Evolutionary conservation across 2,113 vertebrate species (phyloP).

Genomic region (Protobothrops flavoviridis): DNA sequence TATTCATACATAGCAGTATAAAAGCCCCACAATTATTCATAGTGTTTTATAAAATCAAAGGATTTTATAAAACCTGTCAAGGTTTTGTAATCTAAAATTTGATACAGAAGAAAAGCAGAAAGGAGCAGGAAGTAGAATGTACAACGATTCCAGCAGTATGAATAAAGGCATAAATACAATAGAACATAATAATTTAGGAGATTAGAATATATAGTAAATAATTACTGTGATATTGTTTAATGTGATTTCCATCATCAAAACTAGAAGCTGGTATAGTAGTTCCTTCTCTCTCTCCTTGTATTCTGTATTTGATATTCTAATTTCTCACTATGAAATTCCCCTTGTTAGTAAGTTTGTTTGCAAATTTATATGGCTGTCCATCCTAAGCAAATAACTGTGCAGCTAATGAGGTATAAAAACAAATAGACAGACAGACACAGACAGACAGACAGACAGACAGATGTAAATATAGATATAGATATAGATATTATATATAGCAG

Average conservation of each 20-base stretch:
- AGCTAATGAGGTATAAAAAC: not conserved
- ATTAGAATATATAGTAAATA: not conserved
- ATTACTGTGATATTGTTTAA: not conserved
- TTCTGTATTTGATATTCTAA: not conserved
- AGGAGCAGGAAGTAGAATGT: not conserved
- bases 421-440: not conserved
- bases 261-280: not conserved
- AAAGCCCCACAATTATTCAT: not conserved
- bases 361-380: not conserved
- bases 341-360: not conserved
- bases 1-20: not conserved
- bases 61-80: not conserved
- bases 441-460: rapidly evolving
- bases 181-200: not conserved
- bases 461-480: no score
- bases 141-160: not conserved
- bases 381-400: not conserved
- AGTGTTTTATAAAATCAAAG: not conserved
- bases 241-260: constrained; percentile 1
- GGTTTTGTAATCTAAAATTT: not conserved
- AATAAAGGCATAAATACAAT: not conserved
- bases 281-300: not conserved
- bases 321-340: not conserved
- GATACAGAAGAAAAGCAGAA: not conserved
- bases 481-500: no score